Conservation (phyloP, 2,888 invertebrate species). For the Acronicta psi region DNA sequence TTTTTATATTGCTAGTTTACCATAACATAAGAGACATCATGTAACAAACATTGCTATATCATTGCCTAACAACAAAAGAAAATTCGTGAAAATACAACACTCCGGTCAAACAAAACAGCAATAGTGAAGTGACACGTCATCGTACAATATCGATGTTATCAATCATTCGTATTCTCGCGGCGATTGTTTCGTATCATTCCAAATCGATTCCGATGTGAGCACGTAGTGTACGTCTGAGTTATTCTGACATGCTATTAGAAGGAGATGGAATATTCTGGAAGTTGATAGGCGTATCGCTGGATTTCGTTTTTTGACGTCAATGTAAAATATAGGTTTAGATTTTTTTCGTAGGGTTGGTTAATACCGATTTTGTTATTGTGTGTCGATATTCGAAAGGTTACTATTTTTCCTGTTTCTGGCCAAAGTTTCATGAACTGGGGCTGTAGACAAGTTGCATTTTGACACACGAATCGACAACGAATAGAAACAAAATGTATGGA, state of each 20-base stretch:
- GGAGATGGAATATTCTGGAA: conserved; percentile 23
- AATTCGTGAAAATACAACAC: neutral
- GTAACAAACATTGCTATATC: too few relatives aligned
- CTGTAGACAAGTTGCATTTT: too few relatives aligned
- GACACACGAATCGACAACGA: too few relatives aligned
- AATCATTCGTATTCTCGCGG: conserved; percentile 52
- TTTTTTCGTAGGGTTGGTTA: neutral
- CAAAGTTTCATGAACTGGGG: neutral
- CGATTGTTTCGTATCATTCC: conserved; percentile 51
- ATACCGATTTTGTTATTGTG: too few relatives aligned
- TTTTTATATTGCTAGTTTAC: too few relatives aligned
- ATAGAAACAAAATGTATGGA: too few relatives aligned
- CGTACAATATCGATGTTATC: conserved; percentile 45
- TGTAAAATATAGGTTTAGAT: conserved; percentile 7
- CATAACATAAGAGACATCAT: too few relatives aligned
- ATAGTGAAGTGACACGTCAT: conserved; percentile 51
- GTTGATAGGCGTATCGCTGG: conserved; percentile 27
- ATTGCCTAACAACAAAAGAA: neutral
- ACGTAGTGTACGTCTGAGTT: conserved; percentile 40
- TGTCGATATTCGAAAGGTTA: too few relatives aligned
- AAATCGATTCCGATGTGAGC: conserved; percentile 47
- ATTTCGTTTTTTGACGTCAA: conserved; percentile 35
- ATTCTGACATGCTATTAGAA: conserved; percentile 44
- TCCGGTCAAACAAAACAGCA: conserved; percentile 26
- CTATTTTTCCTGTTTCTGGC: neutral